These are phyloP conservation scores for Drosophila orena DNA, from an alignment of 1,140 invertebrate genomes.

Conservation along the genomic window DNA sequence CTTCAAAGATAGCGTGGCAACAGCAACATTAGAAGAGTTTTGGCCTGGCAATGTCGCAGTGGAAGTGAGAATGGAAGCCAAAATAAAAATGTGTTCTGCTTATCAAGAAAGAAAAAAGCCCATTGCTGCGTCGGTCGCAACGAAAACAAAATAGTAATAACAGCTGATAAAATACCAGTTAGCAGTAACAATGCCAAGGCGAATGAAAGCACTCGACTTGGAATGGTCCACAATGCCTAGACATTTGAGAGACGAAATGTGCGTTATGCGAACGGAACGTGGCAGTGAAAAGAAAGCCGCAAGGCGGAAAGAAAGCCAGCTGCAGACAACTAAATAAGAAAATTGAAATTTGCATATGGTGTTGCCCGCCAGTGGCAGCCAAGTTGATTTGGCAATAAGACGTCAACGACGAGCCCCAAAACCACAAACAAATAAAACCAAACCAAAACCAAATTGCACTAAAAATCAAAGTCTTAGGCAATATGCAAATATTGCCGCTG, in stretches of 20 bases:
- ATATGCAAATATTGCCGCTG: conserved; percentile 52
- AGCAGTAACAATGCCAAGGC: conserved; percentile 39
- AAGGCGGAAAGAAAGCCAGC: conserved; percentile 65
- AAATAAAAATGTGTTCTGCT: conserved; percentile 38
- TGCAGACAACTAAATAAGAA: conserved; percentile 37
- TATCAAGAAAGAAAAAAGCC: conserved; percentile 8
- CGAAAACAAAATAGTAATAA: conserved; percentile 16
- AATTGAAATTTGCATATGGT: conserved; percentile 65
- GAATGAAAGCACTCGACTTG: conserved; percentile 28
- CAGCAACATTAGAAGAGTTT: conserved; percentile 19
- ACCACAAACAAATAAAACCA: conserved; percentile 1
- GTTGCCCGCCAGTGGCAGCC: conserved; percentile 49
- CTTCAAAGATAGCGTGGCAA: conserved; percentile 34
- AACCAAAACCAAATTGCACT: conserved; percentile 29
- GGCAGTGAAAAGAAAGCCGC: conserved; percentile 70
- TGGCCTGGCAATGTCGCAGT: conserved; percentile 39
- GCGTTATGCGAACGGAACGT: conserved; percentile 55
- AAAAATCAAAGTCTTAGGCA: conserved; percentile 52
- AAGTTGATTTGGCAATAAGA: conserved; percentile 51
- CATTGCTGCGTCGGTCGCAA: conserved; percentile 21
- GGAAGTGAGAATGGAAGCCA: conserved; percentile 5
- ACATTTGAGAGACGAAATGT: conserved; percentile 41
- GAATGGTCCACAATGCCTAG: conserved; percentile 26
- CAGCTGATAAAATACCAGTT: conserved; percentile 74
- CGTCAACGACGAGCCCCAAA: conserved; percentile 41